These are phyloP conservation scores for Coptodon rendalli DNA, from an alignment of 2,113 vertebrate genomes.

Conservation along the genomic window DNA sequence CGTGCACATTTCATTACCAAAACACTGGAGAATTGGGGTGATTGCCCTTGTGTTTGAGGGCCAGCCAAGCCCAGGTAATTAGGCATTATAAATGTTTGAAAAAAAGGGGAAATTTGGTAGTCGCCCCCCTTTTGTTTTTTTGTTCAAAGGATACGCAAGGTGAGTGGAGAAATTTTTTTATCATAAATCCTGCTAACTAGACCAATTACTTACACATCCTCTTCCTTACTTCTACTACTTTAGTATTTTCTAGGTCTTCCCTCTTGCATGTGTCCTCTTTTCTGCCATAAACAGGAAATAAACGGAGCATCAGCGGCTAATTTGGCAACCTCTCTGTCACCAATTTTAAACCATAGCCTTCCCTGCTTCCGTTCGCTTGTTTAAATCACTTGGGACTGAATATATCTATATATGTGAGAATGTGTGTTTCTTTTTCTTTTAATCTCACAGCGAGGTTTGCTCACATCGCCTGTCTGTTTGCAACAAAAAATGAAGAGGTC, in stretches of 20 bases:
- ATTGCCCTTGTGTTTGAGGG: conserved; percentile 46
- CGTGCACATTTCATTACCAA: conserved; percentile 60
- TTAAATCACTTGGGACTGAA: not conserved
- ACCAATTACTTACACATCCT: conserved; percentile 58
- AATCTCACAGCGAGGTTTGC: conserved; percentile 7
- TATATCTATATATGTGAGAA: not conserved
- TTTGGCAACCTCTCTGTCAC: conserved; percentile 37
- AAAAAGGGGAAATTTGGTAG: conserved; percentile 63
- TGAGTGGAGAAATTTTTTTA: conserved; percentile 54
- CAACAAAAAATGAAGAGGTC: conserved; percentile 16
- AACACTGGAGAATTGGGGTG: conserved; percentile 50
- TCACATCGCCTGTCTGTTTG: conserved; percentile 4
- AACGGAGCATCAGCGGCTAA: conserved; percentile 36
- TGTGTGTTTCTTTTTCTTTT: not conserved
- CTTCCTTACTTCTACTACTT: not conserved
- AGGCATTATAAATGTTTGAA: conserved; percentile 60
- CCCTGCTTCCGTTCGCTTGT: not conserved
- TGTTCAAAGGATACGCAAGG: conserved; percentile 38
- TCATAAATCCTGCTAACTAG: conserved; percentile 70
- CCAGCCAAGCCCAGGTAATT: conserved; percentile 68
- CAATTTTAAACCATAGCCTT: not conserved
- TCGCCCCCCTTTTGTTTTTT: conserved; percentile 5
- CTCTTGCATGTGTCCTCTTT: conserved; percentile 6
- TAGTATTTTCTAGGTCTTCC: conserved; percentile 4
- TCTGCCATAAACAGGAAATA: conserved; percentile 30